A percentile compares a stretch with the other conserved stretches of the same genome.
These are phyloP conservation scores for Saccostrea echinata DNA, from an alignment of 1,140 invertebrate genomes.

Conservation along the genomic window DNA sequence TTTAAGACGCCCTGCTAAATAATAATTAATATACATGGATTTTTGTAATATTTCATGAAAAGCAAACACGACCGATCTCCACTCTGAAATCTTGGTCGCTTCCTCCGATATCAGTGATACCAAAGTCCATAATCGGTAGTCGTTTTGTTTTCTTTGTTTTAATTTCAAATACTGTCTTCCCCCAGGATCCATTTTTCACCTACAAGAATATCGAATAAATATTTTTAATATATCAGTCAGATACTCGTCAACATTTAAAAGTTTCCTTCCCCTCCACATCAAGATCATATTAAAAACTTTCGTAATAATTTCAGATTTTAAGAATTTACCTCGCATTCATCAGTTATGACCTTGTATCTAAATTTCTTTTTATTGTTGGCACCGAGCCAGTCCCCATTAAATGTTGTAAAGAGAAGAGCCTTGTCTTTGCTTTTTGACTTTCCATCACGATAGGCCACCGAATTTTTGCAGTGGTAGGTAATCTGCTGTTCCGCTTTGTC, in stretches of 20 bases:
- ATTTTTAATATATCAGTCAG: neutral
- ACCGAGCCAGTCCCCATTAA: neutral
- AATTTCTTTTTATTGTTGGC: constrained; percentile 33
- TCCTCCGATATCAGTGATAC: constrained; percentile 5
- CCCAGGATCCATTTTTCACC: neutral
- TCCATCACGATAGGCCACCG: neutral
- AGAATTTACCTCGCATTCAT: constrained; percentile 24
- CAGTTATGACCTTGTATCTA: constrained; percentile 9
- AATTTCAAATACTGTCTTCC: constrained; percentile 41
- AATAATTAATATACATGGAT: neutral
- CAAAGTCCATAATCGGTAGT: constrained; percentile 28
- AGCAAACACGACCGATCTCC: constrained; percentile 37
- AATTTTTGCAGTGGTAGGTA: constrained; percentile 31
- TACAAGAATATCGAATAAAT: neutral
- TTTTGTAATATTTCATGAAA: neutral
- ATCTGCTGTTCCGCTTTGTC: constrained; percentile 7
- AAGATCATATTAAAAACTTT: no score
- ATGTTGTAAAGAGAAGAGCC: neutral
- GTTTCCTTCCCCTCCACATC: no score
- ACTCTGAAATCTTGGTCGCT: constrained; percentile 11
- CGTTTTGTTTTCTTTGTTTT: constrained; percentile 40
- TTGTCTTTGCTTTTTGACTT: neutral
- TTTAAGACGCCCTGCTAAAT: neutral
- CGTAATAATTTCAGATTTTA: neutral
- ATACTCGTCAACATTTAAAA: no score